Base-by-base conservation (phyloP, 2,797 vertebrate genomes). In the Hippocampus kuda region DNA sequence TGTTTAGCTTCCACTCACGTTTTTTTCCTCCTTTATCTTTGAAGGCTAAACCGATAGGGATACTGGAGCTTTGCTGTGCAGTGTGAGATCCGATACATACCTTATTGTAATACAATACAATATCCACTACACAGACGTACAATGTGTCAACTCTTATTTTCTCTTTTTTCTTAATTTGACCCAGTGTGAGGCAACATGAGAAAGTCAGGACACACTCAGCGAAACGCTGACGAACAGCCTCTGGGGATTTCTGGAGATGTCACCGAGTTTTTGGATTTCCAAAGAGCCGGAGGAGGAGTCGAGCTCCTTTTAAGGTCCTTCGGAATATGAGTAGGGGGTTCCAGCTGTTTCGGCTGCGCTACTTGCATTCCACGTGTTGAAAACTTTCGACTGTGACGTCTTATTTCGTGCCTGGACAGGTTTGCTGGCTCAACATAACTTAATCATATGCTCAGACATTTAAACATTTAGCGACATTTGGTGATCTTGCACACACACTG, bases 321-420 rank as follows among this genome's bases (percentile, higher is more conserved):
- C n/a, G 67, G 61, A 79, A 75, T 81, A 57, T 65, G 68, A 1
- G 2, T 53, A 30, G 71, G 20, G 69, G 18, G 64, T 67, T 53
- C 8, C 27, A 51, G 22, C 13, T 42, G 22, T n/a, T n/a, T n/a
- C 26, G 12, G 26, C 16, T 20, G 24, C 16, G 24, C 13, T 9
- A 65, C 42, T 65, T 49, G 63, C 44, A 48, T 49, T 65, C 44
- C 44, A 18, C 2, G n/a, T 30, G 56, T 20, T 38, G 8, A 61
- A 38, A 30, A 38, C 26, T 38, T 34, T 61, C 9, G 11, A 61
- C 18, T 3, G 27, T 76, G 70, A 76, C 42, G 38, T 59, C 26
- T 5, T 48, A 12, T 2, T 0, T 69, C 77, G 59, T 68, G 77
- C 48, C 49, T 60, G 38, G n/a, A 73, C 76, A 79, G 2, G 77